phyloP scores from a whole-genome alignment of 2,113 vertebrate genomes.

The Madoqua kirkii region DNA sequence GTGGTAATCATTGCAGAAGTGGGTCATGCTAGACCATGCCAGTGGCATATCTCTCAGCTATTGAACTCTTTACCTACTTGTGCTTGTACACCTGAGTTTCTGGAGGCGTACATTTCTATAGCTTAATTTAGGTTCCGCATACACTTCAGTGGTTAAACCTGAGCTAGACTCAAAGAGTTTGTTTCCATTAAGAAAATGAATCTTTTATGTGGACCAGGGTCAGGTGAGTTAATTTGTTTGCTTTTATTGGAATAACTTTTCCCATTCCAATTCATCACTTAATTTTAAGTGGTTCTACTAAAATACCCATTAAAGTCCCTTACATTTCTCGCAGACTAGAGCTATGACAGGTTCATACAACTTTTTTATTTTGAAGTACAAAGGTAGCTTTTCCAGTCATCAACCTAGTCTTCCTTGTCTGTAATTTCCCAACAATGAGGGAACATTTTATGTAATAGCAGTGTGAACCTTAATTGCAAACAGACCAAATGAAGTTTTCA shows the following conservation, averaged over 20 bases:
- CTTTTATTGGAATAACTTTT: conserved; percentile 77
- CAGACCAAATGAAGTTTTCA: conserved; percentile 6
- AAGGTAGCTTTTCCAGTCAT: conserved; percentile 30
- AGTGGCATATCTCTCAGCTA: conserved; percentile 55
- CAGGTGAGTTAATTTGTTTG: conserved; percentile 77
- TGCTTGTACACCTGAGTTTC: conserved; percentile 58
- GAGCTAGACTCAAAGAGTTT: conserved; percentile 64
- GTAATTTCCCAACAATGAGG: conserved; percentile 15
- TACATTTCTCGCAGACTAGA: conserved; percentile 50
- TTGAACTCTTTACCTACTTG: conserved; percentile 69
- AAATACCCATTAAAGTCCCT: conserved; percentile 68
- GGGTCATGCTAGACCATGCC: conserved; percentile 79
- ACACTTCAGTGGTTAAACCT: conserved; percentile 69
- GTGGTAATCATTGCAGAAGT: conserved; percentile 81
- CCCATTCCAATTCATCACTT: conserved; percentile 74
- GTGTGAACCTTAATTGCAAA: background rate
- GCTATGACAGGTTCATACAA: conserved; percentile 42
- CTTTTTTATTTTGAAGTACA: background rate
- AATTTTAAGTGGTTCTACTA: conserved; percentile 74
- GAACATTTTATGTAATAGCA: background rate
- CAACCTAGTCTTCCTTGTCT: background rate
- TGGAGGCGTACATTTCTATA: background rate
- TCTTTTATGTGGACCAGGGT: conserved; percentile 73
- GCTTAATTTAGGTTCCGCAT: conserved; percentile 59
- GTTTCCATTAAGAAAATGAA: conserved; percentile 77